Base-by-base conservation (phyloP, 2,888 invertebrate genomes). In the Himalopsyche tibetana region DNA sequence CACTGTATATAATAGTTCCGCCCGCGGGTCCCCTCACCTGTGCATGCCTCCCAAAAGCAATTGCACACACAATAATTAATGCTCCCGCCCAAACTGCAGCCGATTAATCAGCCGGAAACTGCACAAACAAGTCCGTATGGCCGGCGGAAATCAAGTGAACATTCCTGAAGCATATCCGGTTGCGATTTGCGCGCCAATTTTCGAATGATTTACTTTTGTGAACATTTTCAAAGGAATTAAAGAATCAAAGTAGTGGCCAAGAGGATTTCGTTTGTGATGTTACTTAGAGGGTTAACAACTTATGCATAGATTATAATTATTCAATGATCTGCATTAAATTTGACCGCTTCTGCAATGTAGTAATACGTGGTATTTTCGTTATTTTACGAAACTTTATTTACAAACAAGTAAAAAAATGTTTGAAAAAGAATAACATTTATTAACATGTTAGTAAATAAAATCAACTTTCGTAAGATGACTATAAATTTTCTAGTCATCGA, bases 41-140 rank as follows among this genome's bases (percentile, higher is more conserved):
- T n/a, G 15, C 38, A 17, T 11, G 8, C 69, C 82, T 69, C 17
- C 69, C 84, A 84, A 83, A 86, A 80, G 81, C 83, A 88, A 83
- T 88, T 84, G 87, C 87, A 85, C 86, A 86, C 85, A 84, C 84
- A 88, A 63, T 63, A 63, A 88, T 88, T 86, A 86, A 86, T 86
- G 82, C 85, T 45, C 80, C 87, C 82, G 83, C 85, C 87, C 82
- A 82, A 85, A 84, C 85, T 86, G 86, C 85, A 81, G 82, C 36
- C 85, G 86, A 86, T 88, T 88, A 88, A 88, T 88, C 88, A 88
- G 85, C 82, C 84, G 85, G 86, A 82, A 85, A 86, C 86, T 82
- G 56, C 82, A 86, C 88, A 85, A 88, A 88, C 88, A 86, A 85
- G 82, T 85, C 85, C 82, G 86, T 86, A 85, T 88, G 83, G 88